These are phyloP conservation scores for Drosophila recens DNA, from an alignment of 2,888 invertebrate genomes.

Conservation along the genomic window DNA sequence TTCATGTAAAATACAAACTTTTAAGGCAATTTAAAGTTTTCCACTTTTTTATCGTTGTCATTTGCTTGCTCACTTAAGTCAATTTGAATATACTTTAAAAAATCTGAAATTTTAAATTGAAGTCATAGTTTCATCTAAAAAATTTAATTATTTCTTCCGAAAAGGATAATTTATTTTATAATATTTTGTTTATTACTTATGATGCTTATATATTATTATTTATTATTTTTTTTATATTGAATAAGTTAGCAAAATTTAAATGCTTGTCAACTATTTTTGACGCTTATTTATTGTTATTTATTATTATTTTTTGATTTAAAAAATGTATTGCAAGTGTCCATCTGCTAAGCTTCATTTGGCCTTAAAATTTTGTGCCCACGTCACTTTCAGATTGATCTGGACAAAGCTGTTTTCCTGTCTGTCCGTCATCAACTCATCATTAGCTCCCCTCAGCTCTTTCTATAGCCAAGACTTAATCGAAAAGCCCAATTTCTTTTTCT, in stretches of 20 bases:
- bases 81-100: neutral
- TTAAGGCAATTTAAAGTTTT: neutral
- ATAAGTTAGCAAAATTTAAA: too few species aligned
- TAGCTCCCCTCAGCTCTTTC: slow-evolving; percentile 4
- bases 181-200: neutral
- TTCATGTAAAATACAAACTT: neutral
- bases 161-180: too few species aligned
- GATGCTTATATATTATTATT: neutral
- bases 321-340: neutral
- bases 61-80: neutral
- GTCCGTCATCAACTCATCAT: slow-evolving; percentile 37
- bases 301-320: neutral
- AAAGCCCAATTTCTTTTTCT: slow-evolving; percentile 8
- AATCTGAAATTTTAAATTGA: neutral
- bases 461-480: slow-evolving; percentile 22
- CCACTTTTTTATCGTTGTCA: neutral
- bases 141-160: too few species aligned
- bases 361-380: slow-evolving; percentile 8
- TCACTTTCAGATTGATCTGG: slow-evolving; percentile 32
- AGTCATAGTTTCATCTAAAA: too few species aligned
- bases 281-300: too few species aligned
- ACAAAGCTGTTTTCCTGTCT: slow-evolving; percentile 18
- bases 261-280: too few species aligned
- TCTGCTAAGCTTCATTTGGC: neutral
- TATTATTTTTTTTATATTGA: too few species aligned